Percentiles rank a stretch among this genome's conserved stretches.
These are phyloP conservation scores for Acomys russatus DNA, from an alignment of 2,797 vertebrate species.

Conservation along the genomic window DNA sequence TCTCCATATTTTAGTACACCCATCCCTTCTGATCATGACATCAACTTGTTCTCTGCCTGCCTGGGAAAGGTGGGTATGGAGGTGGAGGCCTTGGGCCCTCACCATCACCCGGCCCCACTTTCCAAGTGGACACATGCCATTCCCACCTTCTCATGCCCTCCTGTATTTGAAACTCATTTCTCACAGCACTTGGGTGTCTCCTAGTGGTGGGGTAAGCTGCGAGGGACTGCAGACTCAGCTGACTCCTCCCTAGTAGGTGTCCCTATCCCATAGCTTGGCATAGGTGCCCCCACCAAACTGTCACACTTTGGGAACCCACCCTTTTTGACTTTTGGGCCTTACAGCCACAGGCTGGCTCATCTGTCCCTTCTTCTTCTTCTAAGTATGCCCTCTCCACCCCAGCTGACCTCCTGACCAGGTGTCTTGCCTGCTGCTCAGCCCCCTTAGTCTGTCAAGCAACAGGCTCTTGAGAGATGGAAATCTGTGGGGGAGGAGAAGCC, in stretches of 20 bases:
- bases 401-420: not conserved
- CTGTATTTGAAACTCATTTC: not conserved
- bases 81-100: not conserved
- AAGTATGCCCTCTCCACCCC: not conserved
- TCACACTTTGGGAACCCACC: not conserved
- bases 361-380: not conserved
- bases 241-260: not conserved
- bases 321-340: not conserved
- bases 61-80: slow-evolving; percentile 49
- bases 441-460: not conserved
- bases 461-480: not conserved
- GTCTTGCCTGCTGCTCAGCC: not conserved
- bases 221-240: not conserved
- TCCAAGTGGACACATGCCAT: slow-evolving; percentile 16
- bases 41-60: slow-evolving; percentile 67
- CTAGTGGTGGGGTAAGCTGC: rapidly evolving
- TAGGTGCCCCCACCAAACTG: not conserved
- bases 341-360: not conserved
- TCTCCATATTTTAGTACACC: slow-evolving; percentile 87
- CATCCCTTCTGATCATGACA: slow-evolving; percentile 80
- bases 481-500: not conserved
- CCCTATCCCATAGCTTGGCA: not conserved
- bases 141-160: not conserved
- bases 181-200: not conserved
- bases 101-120: not conserved